These are phyloP conservation scores for Coregonus sp. DNA, from an alignment of 2,797 vertebrate genomes.

Conservation along the genomic window DNA sequence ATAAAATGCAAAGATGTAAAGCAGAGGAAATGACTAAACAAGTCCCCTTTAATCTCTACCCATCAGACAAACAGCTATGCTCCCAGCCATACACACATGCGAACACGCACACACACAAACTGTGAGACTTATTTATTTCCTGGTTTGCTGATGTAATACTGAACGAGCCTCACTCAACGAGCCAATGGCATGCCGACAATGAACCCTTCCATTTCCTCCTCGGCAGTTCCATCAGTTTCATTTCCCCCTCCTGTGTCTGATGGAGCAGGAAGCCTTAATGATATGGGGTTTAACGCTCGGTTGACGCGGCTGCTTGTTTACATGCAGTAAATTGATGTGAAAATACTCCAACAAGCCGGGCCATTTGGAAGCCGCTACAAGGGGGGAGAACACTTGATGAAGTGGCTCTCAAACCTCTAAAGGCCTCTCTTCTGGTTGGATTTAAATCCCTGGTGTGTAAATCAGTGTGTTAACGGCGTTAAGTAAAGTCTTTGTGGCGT, in stretches of 20 bases:
- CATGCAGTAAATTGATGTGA: conserved; percentile 66
- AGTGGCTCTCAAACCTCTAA: conserved; percentile 62
- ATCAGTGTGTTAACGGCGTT: conserved; percentile 50
- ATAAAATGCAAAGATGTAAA: no score
- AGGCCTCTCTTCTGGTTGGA: conserved; percentile 59
- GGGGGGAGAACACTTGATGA: conserved; percentile 50
- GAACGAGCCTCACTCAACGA: background rate
- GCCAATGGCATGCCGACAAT: conserved; percentile 4
- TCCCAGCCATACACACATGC: no score
- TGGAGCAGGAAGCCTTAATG: conserved; percentile 38
- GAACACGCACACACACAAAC: no score
- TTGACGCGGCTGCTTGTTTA: conserved; percentile 60
- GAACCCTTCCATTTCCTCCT: conserved; percentile 19
- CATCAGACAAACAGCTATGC: no score
- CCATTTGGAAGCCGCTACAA: conserved; percentile 69
- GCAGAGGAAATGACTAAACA: no score
- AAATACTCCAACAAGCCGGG: conserved; percentile 64
- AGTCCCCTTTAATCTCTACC: no score
- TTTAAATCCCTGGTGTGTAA: conserved; percentile 65
- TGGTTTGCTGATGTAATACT: background rate
- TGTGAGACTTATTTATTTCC: background rate
- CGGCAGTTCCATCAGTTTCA: conserved; percentile 19
- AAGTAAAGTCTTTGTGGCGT: conserved; percentile 50
- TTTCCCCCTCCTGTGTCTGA: conserved; percentile 34
- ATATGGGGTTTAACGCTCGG: conserved; percentile 50